Conservation (phyloP, 2,113 vertebrate genomes). For the Saguinus imperator region DNA sequence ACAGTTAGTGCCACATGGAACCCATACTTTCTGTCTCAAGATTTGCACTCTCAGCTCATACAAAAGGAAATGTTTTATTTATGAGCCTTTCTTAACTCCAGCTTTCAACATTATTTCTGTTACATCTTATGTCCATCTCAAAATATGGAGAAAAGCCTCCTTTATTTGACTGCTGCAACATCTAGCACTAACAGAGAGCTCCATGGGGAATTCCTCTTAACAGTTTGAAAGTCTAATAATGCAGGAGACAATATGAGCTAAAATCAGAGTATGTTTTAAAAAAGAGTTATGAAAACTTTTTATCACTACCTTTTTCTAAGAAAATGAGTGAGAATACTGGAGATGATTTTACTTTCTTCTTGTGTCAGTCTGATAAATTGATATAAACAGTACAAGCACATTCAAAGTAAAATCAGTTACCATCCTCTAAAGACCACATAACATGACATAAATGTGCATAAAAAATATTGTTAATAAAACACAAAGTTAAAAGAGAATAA, state of each 20-base stretch:
- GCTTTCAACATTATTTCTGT: background rate
- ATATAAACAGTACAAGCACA: background rate
- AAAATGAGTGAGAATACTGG: background rate
- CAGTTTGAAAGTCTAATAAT: background rate
- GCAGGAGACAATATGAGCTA: background rate
- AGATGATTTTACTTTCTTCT: background rate
- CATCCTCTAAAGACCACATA: background rate
- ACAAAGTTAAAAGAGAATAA: background rate
- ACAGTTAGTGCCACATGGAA: background rate
- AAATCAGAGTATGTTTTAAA: background rate
- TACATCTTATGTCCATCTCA: conserved; percentile 25
- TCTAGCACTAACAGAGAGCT: background rate
- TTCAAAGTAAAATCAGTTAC: conserved; percentile 2
- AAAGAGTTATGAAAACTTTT: background rate
- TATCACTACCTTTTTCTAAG: background rate
- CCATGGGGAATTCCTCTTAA: background rate
- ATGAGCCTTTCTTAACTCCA: background rate
- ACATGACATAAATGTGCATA: background rate
- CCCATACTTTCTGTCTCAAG: background rate
- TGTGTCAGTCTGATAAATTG: background rate
- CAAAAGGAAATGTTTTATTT: conserved; percentile 28
- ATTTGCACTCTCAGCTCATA: background rate
- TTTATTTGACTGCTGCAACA: background rate
- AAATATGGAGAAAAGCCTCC: background rate
- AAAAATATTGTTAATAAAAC: background rate